Conservation (phyloP, 2,888 invertebrate species). For the Chloroclystis v-ata region DNA sequence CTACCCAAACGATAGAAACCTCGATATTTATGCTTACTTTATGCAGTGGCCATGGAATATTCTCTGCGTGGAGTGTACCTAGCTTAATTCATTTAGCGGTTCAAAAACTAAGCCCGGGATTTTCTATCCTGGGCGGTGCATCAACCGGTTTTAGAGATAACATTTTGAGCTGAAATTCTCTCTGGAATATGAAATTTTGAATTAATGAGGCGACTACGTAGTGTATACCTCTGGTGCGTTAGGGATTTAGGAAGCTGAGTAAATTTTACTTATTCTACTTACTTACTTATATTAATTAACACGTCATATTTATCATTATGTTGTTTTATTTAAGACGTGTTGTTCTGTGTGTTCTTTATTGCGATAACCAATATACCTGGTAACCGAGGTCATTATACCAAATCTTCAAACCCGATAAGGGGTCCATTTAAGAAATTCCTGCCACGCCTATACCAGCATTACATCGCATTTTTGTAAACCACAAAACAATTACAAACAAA, state of each 20-base stretch:
- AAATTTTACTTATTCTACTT: neutral
- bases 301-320: no score
- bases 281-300: no score
- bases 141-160: conserved; percentile 27
- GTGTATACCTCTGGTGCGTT: conserved; percentile 1
- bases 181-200: conserved; percentile 26
- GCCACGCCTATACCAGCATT: no score
- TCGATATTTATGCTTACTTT: conserved; percentile 63
- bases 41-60: conserved; percentile 53
- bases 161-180: conserved; percentile 22
- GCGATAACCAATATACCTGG: no score
- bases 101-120: conserved; percentile 47
- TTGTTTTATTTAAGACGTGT: no score
- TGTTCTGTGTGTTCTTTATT: no score
- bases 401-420: no score
- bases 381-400: no score
- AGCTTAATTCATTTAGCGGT: conserved; percentile 59
- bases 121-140: conserved; percentile 25
- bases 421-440: no score
- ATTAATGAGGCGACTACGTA: conserved; percentile 21
- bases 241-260: neutral
- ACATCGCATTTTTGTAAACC: no score
- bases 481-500: no score
- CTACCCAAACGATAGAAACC: conserved; percentile 45
- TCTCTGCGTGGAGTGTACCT: conserved; percentile 47